Conservation (phyloP, 2,888 invertebrate genomes). For the Trachelus tabidus region DNA sequence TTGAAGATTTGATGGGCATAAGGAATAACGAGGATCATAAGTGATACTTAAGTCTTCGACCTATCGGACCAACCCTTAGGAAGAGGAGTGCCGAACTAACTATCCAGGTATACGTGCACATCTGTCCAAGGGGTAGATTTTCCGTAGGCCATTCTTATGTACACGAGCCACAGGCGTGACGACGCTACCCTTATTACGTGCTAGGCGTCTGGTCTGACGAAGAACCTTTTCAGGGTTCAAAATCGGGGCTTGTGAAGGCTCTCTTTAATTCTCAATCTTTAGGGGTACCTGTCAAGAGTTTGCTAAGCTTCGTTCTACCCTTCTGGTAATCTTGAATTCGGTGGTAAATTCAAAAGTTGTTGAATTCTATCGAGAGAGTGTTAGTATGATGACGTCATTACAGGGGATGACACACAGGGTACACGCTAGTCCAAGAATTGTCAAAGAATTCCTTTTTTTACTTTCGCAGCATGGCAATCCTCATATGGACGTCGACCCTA, state of each 20-base stretch:
- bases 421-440: not conserved
- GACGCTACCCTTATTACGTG: constrained; percentile 27
- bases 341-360: not conserved
- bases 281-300: not conserved
- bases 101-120: not conserved
- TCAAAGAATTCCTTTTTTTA: not conserved
- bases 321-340: not conserved
- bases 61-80: constrained; percentile 29
- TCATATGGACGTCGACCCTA: not conserved
- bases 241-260: not conserved
- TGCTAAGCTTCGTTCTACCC: not conserved
- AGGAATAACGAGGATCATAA: constrained; percentile 33
- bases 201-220: constrained; percentile 36
- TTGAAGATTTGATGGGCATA: constrained; percentile 5
- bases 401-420: not conserved
- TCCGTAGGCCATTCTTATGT: not conserved
- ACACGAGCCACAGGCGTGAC: not conserved
- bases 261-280: not conserved
- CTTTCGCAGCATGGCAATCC: not conserved
- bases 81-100: not conserved
- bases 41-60: constrained; percentile 39
- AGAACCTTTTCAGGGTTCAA: constrained; percentile 27
- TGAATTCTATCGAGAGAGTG: not conserved
- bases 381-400: not conserved
- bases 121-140: not conserved